These are phyloP conservation scores for Phengaris alcon DNA, from an alignment of 2,888 invertebrate species.

Conservation along the genomic window DNA sequence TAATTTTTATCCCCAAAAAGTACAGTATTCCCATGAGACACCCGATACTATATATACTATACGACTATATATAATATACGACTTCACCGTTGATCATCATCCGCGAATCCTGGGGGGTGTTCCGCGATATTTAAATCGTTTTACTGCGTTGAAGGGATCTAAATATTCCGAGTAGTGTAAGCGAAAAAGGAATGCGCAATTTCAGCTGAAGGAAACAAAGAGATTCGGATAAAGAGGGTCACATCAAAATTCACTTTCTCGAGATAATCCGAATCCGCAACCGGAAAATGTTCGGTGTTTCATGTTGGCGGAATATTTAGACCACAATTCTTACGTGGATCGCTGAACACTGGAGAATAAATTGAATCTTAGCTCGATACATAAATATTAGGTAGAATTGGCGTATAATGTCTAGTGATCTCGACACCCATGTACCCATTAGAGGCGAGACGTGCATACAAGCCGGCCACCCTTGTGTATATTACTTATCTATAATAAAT, in stretches of 20 bases:
- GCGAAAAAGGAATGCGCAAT: slow-evolving; percentile 41
- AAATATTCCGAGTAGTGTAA: slow-evolving; percentile 37
- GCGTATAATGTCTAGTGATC: background rate
- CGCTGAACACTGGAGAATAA: slow-evolving; percentile 5
- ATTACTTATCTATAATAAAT: too few species aligned
- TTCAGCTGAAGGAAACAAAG: slow-evolving; percentile 39
- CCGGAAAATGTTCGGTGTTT: slow-evolving; percentile 39
- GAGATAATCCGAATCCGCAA: slow-evolving; percentile 56
- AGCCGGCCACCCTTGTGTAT: too few species aligned
- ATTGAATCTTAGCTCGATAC: slow-evolving; percentile 12
- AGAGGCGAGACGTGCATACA: too few species aligned
- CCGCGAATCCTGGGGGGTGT: too few species aligned
- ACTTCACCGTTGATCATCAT: too few species aligned
- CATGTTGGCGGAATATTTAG: slow-evolving; percentile 17
- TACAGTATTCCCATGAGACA: too few species aligned
- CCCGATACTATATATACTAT: too few species aligned
- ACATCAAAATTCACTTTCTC: slow-evolving; percentile 72
- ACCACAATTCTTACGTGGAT: slow-evolving; percentile 12
- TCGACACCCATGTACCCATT: too few species aligned
- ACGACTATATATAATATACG: too few species aligned
- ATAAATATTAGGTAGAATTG: background rate
- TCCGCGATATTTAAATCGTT: background rate
- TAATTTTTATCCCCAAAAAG: too few species aligned
- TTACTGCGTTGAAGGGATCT: slow-evolving; percentile 7
- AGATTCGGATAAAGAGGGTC: slow-evolving; percentile 58